Percentiles rank a stretch among this genome's conserved stretches.
These are phyloP conservation scores for Stomorhina lunata DNA, from an alignment of 2,888 invertebrate species.

Conservation along the genomic window DNA sequence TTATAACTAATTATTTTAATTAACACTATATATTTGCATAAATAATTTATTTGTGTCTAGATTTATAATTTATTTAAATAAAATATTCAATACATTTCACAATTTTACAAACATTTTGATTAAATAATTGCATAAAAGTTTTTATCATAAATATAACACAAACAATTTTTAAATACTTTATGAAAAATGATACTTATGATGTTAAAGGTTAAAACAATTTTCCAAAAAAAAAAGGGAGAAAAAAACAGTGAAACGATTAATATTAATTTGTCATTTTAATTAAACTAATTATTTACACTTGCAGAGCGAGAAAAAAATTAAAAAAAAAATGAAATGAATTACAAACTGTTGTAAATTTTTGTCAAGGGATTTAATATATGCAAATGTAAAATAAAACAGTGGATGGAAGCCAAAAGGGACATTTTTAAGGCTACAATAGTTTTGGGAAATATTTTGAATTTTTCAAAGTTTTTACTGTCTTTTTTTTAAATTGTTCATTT, in stretches of 20 bases:
- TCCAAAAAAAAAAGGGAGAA: not conserved
- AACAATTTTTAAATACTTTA: too few relatives aligned
- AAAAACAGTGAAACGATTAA: constrained; percentile 38
- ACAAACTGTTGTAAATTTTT: constrained; percentile 28
- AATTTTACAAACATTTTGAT: constrained; percentile 5
- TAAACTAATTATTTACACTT: constrained; percentile 58
- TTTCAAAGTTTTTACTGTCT: too few relatives aligned
- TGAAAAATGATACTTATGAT: not conserved
- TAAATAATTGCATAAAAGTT: not conserved
- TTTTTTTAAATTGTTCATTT: too few relatives aligned
- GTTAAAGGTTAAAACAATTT: not conserved
- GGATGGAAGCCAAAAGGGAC: not conserved
- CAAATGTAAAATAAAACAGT: not conserved
- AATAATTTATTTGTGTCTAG: not conserved
- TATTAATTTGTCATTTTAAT: constrained; percentile 60
- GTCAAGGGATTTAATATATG: not conserved
- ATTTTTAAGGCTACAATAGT: too few relatives aligned
- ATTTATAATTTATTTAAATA: constrained; percentile 6
- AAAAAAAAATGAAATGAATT: not conserved
- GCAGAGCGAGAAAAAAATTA: not conserved
- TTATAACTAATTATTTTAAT: constrained; percentile 29
- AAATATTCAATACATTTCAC: constrained; percentile 2
- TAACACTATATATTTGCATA: constrained; percentile 9
- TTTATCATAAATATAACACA: not conserved
- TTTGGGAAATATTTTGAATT: too few relatives aligned